Evolutionary conservation across 2,888 invertebrate species (phyloP).

Genomic region (Cantharis nigra): DNA sequence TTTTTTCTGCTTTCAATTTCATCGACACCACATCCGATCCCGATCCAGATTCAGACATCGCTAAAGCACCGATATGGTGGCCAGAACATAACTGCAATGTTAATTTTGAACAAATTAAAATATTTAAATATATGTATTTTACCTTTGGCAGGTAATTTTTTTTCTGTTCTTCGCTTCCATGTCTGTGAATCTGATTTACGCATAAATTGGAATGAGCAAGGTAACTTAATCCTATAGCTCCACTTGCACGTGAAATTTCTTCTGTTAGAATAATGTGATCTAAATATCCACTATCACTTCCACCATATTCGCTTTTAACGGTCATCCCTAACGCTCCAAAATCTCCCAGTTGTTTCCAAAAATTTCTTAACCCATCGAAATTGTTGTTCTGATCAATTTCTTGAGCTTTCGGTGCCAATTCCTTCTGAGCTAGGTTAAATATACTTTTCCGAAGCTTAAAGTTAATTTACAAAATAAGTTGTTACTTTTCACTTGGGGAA

Average conservation of each 20-base stretch:
- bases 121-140: slow-evolving; percentile 25
- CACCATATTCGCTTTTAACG: slow-evolving; percentile 85
- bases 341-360: slow-evolving; percentile 91
- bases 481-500: too few relatives aligned
- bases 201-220: slow-evolving; percentile 98
- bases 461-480: too few relatives aligned
- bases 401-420: slow-evolving; percentile 89
- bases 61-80: slow-evolving; percentile 90
- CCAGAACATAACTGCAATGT: slow-evolving; percentile 79
- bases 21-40: slow-evolving; percentile 98
- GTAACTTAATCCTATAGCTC: slow-evolving; percentile 85
- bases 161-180: slow-evolving; percentile 92
- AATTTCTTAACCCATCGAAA: slow-evolving; percentile 70
- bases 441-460: slow-evolving; percentile 71
- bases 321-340: slow-evolving; percentile 93
- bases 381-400: slow-evolving; percentile 88
- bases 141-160: slow-evolving; percentile 92
- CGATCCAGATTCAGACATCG: slow-evolving; percentile 93
- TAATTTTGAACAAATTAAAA: not conserved
- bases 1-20: slow-evolving; percentile 87
- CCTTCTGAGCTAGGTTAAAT: slow-evolving; percentile 93
- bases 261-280: slow-evolving; percentile 95
- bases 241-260: slow-evolving; percentile 88
- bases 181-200: slow-evolving; percentile 91
- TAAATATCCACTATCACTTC: slow-evolving; percentile 85